Conservation (phyloP, 2,888 invertebrate genomes). For the Hyposoter dolosus region DNA sequence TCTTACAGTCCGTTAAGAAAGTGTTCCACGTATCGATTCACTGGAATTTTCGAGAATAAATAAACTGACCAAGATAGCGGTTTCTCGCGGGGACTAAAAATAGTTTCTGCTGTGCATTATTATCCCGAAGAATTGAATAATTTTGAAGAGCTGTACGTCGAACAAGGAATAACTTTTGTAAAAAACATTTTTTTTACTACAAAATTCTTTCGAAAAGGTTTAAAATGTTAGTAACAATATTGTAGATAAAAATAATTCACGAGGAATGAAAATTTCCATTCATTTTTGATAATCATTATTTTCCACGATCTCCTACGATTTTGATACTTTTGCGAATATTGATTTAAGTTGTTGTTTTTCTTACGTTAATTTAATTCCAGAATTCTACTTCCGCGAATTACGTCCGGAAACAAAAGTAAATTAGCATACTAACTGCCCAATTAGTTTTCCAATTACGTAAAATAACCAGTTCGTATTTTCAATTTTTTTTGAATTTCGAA, state of each 20-base stretch:
- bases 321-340: not conserved
- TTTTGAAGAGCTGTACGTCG: not conserved
- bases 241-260: not conserved
- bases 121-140: not conserved
- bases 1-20: constrained; percentile 39
- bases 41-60: constrained; percentile 42
- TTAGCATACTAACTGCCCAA: constrained; percentile 3
- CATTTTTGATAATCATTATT: not conserved
- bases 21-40: constrained; percentile 44
- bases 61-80: constrained; percentile 36
- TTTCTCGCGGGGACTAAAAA: constrained; percentile 28
- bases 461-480: not conserved
- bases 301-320: too few species aligned
- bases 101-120: not conserved
- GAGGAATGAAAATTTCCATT: not conserved
- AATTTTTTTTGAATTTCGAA: not conserved
- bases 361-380: not conserved
- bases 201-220: not conserved
- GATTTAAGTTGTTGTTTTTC: not conserved
- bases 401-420: not conserved
- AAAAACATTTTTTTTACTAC: not conserved
- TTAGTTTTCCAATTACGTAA: constrained; percentile 1
- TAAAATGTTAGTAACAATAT: not conserved
- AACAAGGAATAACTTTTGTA: not conserved
- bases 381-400: not conserved